Conservation (phyloP, 2,888 invertebrate species). For the Drymonia ruficornis region DNA sequence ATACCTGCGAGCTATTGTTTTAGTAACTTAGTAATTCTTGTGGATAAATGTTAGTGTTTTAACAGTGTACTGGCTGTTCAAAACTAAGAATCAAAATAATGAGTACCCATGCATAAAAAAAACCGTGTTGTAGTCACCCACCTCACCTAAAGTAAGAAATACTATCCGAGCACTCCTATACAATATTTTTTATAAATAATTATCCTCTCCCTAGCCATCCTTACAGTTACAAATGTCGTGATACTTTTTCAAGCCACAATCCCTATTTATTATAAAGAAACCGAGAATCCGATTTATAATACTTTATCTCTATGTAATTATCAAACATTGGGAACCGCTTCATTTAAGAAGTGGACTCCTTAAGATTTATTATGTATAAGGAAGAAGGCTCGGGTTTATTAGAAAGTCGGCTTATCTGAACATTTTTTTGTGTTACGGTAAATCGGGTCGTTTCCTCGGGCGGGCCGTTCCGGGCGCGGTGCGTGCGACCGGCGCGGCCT, state of each 20-base stretch:
- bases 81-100: too few relatives aligned
- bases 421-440: constrained; percentile 81
- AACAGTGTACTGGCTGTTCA: too few relatives aligned
- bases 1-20: neutral
- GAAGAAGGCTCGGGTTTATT: constrained; percentile 77
- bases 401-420: constrained; percentile 82
- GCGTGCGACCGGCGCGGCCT: constrained; percentile 10
- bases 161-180: neutral
- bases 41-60: too few relatives aligned
- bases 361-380: constrained; percentile 83
- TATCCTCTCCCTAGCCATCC: constrained; percentile 12
- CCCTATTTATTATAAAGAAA: constrained; percentile 38
- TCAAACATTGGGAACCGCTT: constrained; percentile 63
- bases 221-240: constrained; percentile 37
- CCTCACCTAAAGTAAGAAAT: constrained; percentile 1
- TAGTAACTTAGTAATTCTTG: neutral
- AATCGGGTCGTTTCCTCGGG: constrained; percentile 59
- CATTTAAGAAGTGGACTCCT: constrained; percentile 66
- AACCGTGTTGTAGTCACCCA: neutral
- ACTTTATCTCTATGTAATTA: constrained; percentile 39
- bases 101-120: too few relatives aligned
- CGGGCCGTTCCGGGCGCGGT: constrained; percentile 18
- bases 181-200: constrained; percentile 9
- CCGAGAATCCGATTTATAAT: constrained; percentile 36
- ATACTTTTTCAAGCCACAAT: constrained; percentile 27